Evolutionary conservation across 2,797 vertebrate genomes (phyloP), one percentile per base, ranked within the genome.

Genomic region (Rhinophrynus dorsalis): DNA sequence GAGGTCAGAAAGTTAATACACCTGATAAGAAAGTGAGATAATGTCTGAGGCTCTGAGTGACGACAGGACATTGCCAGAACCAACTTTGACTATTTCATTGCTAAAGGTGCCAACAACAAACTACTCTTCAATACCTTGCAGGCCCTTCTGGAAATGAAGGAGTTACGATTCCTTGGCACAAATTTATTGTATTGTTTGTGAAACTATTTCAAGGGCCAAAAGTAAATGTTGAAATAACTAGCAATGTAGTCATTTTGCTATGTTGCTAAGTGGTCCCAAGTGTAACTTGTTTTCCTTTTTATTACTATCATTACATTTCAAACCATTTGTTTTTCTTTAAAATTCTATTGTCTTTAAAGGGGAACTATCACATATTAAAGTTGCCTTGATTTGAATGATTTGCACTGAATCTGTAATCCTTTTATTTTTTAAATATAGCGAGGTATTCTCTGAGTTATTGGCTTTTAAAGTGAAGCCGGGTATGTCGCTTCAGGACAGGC

Each of bases 21-120:
- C 57, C 57, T 44, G 38, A 60, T 60, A 60, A 60, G 57, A 56
- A 20, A 17, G 57, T 60, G 38, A 60, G 57, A 60, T 44, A 60
- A 60, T 44, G 57, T 60, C 57, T 60, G 57, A 44, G 57, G 37
- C n/a, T 17, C 38, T 44, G 24, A 44, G 13, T 42, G 57, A 7
- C 6, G 37, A 18, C 18, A 26, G 0, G 20, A 17, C 5, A 18
- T 29, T 60, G 24, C 57, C 37, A 60, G 26, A 21, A 29, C 26
- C 24, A 30, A n/a, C 38, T 17, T 37, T 40, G 17, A 3, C 32
- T 21, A 6, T 10, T 30, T 10, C 20, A 29, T 18, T 37, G 54
- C n/a, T 10, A 37, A 10, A 38, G 15, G 20, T 6, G 10, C 51
- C 30, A 30, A 8, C 17, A 17, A n/a, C 11, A 13, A 12, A 27